Conservation (phyloP, 23 tunicate species). For the Styela clava region DNA sequence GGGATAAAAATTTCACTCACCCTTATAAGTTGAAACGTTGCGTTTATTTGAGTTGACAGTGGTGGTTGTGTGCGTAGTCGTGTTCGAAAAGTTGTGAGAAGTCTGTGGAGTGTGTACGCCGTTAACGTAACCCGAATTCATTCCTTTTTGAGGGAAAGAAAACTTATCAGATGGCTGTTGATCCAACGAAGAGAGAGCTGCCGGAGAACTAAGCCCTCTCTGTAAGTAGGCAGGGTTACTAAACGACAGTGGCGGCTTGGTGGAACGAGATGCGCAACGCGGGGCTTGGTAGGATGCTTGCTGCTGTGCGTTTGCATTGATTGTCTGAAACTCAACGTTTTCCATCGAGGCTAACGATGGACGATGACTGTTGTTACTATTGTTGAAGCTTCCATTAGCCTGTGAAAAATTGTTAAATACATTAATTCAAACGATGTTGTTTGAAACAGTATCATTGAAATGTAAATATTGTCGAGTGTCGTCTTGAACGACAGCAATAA, state of each 20-base stretch:
- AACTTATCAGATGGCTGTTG: not conserved
- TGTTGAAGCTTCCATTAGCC: conserved; percentile 49
- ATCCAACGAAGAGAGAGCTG: conserved; percentile 14
- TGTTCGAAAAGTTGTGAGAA: not conserved
- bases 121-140: not conserved
- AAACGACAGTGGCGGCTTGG: conserved; percentile 61
- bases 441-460: no score
- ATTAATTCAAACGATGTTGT: no score
- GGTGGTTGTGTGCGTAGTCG: not conserved
- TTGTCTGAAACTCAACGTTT: not conserved
- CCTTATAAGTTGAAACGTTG: not conserved
- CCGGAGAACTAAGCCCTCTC: conserved; percentile 30
- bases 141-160: not conserved
- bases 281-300: not conserved
- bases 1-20: no score
- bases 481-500: no score
- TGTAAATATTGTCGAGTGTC: no score
- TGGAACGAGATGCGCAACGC: not conserved
- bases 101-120: not conserved
- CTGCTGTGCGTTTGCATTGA: not conserved
- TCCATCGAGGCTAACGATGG: conserved; percentile 17
- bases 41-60: not conserved
- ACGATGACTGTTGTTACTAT: conserved; percentile 69
- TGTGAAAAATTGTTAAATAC: conserved; percentile 5
- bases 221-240: conserved; percentile 66